phyloP scores from a whole-genome alignment of 2,797 vertebrate genomes.

The Spatula versicolor region DNA sequence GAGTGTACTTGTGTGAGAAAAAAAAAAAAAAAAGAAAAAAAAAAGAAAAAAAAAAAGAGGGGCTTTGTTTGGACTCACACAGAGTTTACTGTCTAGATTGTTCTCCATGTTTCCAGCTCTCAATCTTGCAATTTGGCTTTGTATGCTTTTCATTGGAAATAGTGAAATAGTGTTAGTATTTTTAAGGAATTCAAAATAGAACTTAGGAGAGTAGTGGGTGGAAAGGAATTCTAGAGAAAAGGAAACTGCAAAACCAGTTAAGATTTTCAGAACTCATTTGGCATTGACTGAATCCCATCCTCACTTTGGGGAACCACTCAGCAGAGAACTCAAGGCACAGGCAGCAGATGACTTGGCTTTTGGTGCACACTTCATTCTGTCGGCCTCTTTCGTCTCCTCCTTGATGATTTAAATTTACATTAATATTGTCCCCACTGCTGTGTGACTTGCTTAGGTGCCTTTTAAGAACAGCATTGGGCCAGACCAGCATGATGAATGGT shows the following conservation, averaged over 20 bases:
- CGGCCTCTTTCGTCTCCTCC: not conserved
- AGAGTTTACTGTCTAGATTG: not conserved
- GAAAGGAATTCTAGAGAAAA: not conserved
- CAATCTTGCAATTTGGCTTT: not conserved
- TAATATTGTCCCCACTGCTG: not conserved
- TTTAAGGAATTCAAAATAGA: not conserved
- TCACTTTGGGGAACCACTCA: not conserved
- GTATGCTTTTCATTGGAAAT: not conserved
- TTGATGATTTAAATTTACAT: not conserved
- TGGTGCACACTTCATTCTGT: not conserved
- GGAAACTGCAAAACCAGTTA: not conserved
- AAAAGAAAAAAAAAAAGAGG: not conserved
- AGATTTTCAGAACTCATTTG: not conserved
- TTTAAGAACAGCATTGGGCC: not conserved
- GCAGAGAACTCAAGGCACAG: not conserved
- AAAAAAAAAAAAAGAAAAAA: not conserved
- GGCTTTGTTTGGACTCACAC: not conserved
- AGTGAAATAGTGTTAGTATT: not conserved
- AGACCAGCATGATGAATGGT: not conserved
- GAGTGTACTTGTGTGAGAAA: not conserved
- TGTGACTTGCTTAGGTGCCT: not conserved
- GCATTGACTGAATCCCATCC: not conserved
- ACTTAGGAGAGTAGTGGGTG: not conserved
- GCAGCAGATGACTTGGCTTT: not conserved
- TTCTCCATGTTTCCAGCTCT: not conserved